phyloP scores from a whole-genome alignment of 2,888 invertebrate genomes.

The Tholera decimalis region DNA sequence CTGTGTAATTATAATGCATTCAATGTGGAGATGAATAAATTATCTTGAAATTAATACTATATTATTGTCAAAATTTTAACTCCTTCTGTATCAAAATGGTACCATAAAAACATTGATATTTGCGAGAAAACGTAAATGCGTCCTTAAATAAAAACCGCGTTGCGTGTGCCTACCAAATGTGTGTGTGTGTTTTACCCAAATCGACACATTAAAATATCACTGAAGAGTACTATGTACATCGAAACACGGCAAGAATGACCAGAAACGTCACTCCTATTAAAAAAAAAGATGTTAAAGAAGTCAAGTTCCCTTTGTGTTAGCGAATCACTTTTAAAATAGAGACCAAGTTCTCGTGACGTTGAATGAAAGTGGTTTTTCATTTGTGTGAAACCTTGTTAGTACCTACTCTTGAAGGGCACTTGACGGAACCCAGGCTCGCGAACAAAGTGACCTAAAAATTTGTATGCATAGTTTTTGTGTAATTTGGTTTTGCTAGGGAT shows the following conservation, averaged over 20 bases:
- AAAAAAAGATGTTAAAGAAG: conserved; percentile 41
- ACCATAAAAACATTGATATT: no score
- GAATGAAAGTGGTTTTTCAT: conserved; percentile 67
- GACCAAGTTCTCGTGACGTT: conserved; percentile 61
- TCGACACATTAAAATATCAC: background rate
- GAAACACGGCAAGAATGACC: conserved; percentile 8
- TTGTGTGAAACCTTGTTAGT: conserved; percentile 71
- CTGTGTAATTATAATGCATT: no score
- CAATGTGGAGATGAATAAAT: no score
- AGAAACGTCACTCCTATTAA: conserved; percentile 45
- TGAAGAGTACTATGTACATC: conserved; percentile 13
- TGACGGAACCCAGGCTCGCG: conserved; percentile 49
- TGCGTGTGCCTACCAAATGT: no score
- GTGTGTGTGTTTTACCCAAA: background rate
- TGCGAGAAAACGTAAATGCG: no score
- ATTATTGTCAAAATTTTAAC: no score
- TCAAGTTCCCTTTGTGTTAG: conserved; percentile 58
- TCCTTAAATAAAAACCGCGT: no score
- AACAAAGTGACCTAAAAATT: conserved; percentile 69
- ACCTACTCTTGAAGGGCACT: conserved; percentile 63
- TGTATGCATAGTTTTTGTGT: conserved; percentile 56
- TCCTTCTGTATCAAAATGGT: no score
- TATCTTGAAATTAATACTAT: no score
- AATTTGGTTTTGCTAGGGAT: conserved; percentile 32
- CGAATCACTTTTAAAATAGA: conserved; percentile 67